Base-by-base conservation (phyloP, 64 coral and sea anemone genomes). In the Stichodactyla helianthus region DNA sequence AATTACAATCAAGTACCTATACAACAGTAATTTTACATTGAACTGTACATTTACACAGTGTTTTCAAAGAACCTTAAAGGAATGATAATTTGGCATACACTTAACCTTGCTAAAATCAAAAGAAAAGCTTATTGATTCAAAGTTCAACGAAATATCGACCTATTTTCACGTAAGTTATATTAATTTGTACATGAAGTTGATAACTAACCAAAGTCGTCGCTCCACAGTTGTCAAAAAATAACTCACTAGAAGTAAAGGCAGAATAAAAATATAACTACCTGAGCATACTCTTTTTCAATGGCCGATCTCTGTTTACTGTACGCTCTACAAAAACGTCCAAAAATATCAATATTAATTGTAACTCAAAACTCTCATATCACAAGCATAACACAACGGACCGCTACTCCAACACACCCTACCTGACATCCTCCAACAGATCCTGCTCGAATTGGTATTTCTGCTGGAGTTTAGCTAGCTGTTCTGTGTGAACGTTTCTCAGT, bases 371-470 rank as follows among this genome's bases (percentile, higher is more conserved):
- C 12, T 14, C 1, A 16, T 59, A 79, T 91, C 77, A 61, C 56
- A 22, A n/a, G 31, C 74, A 90, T 13, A 23, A 59, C 80, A 79
- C n/a, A 53, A n/a, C 19, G 31, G 35, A 52, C 27, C 18, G 52
- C 26, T 74, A 74, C 20, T 31, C 12, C 11, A 22, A 27, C 13
- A 88, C 60, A 70, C 12, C 91, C 52, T 70, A 96, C 94, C 94
- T 92, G 60, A 96, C 89, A 56, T 96, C 94, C 79, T 96, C 94
- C 20, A 96, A 87, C 4, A 96, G 86, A 56, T 96, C 94, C 83
- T 96, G 94, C 57, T 96, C 94, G 50, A 93, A 89, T 31, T 96
- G 94, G 79, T 90, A 93, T 51, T 96, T 96, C 55, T 93, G 94
- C 74, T 96, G 94, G 20, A 96, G 82, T 84, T 92, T 96, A 15